A percentile compares a stretch with the other conserved stretches of the same genome.
Evolutionary conservation across 2,888 invertebrate genomes (phyloP).

Genomic region (Aleiodes leptofemur): DNA sequence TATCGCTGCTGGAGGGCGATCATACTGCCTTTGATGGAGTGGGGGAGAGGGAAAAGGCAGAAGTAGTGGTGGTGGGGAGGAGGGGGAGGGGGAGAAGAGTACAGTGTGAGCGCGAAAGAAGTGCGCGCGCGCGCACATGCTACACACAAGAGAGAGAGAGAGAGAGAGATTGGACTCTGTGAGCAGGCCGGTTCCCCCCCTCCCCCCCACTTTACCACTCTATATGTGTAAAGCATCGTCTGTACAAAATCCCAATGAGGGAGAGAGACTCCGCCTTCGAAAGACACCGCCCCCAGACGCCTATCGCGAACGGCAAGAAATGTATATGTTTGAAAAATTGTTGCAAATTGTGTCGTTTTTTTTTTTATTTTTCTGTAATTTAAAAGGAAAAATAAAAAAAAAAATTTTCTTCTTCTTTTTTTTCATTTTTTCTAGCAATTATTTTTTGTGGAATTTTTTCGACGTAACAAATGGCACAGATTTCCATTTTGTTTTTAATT

Average conservation of each 20-base stretch:
- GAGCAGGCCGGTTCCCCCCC: conserved; percentile 52
- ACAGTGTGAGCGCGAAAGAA: conserved; percentile 45
- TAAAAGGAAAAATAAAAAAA: not conserved
- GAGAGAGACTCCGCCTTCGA: conserved; percentile 49
- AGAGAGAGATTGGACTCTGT: no score
- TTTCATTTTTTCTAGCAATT: not conserved
- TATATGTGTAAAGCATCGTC: conserved; percentile 32
- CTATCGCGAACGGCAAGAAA: conserved; percentile 56
- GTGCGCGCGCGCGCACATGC: conserved; percentile 47
- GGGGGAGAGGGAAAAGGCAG: conserved; percentile 42
- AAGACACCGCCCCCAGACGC: conserved; percentile 65
- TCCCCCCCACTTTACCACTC: conserved; percentile 41
- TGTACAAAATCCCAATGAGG: conserved; percentile 28
- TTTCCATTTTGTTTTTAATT: no score
- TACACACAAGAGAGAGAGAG: no score
- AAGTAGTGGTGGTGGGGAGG: conserved; percentile 49
- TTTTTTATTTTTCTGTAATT: not conserved
- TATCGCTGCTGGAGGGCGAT: conserved; percentile 56
- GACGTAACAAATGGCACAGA: no score
- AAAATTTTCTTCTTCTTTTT: not conserved
- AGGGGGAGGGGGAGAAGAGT: conserved; percentile 54
- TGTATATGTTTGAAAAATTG: conserved; percentile 33
- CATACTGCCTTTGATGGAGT: conserved; percentile 55
- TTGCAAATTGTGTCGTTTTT: conserved; percentile 20
- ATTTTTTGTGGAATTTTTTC: not conserved